Base-by-base conservation (phyloP, 2,797 vertebrate species). In the Dryobates pubescens region DNA sequence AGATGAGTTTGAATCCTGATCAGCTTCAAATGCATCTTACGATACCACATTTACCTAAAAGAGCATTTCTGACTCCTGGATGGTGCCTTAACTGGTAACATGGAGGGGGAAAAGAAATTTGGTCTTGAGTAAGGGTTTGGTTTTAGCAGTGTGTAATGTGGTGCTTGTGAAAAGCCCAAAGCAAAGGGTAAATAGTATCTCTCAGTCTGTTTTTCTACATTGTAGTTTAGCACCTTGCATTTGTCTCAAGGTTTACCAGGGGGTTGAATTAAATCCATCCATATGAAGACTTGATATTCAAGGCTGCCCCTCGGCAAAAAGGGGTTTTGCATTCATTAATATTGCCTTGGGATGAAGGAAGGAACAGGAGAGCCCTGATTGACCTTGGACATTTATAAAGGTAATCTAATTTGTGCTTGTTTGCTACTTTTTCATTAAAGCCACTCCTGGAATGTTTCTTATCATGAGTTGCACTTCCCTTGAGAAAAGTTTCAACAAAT, bases 401-500 rank as follows among this genome's bases (percentile, higher is more conserved):
- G 89, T 92, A 96, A 96, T 95, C 94, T 94, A 95, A 96, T 96
- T 96, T 95, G 94, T 79, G 93, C 89, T 95, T 16, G 20, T 96
- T 95, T 96, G 94, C 92, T 95, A 94, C 90, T 96, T 96, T 96
- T 95, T 93, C 95, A 96, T 96, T 96, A 95, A 92, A 96, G 82
- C 87, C 85, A 93, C 92, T 94, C 74, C 74, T 93, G 95, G 77
- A 96, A 95, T 91, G 87, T 91, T 94, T 92, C 87, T 95, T 96
- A 90, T 79, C 89, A 74, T 84, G 85, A 90, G 80, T 86, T 89
- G 83, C 1, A 10, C 36, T 88, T 96, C 94, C 92, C 95, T 77
- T 77, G 95, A 94, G 94, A 88, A 86, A 95, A 91, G 71, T 95
- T 95, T 84, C 75, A 92, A 75, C 85, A 91, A 93, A 94, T n/a